phyloP scores from a whole-genome alignment of 2,797 vertebrate genomes.

The Sebastes kiyomatsui region DNA sequence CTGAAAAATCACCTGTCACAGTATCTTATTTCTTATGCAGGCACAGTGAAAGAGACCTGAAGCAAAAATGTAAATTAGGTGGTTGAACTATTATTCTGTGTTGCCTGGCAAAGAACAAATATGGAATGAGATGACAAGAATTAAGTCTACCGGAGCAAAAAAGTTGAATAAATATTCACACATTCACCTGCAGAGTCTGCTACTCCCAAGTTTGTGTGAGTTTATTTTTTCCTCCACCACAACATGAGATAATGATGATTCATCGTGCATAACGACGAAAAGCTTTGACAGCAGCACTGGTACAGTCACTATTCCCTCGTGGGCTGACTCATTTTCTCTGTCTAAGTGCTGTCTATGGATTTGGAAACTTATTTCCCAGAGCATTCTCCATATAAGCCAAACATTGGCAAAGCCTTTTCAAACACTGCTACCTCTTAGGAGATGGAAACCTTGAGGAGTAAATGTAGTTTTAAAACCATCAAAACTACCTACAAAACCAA shows the following conservation, averaged over 20 bases:
- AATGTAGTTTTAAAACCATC: neutral
- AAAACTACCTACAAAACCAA: neutral
- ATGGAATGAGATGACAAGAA: neutral
- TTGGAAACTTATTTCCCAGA: conserved; percentile 13
- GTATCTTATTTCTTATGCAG: neutral
- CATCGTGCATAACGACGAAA: conserved; percentile 2
- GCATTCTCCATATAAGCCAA: neutral
- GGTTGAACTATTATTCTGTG: too few species aligned
- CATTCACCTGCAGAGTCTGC: neutral
- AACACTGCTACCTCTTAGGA: neutral
- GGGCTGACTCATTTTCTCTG: conserved; percentile 42
- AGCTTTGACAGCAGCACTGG: conserved; percentile 3
- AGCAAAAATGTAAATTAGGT: too few species aligned
- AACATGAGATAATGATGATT: conserved; percentile 19
- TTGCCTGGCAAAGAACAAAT: neutral
- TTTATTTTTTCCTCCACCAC: conserved; percentile 4
- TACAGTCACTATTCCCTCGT: conserved; percentile 1
- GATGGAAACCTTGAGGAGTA: neutral
- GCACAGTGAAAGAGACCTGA: neutral
- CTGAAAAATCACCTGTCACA: neutral
- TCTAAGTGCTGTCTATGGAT: conserved; percentile 19
- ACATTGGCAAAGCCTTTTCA: neutral
- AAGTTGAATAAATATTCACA: neutral
- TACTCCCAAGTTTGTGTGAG: neutral
- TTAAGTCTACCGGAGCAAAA: neutral